These are phyloP conservation scores for Laspeyria flexula DNA, from an alignment of 2,888 invertebrate genomes.

Conservation along the genomic window DNA sequence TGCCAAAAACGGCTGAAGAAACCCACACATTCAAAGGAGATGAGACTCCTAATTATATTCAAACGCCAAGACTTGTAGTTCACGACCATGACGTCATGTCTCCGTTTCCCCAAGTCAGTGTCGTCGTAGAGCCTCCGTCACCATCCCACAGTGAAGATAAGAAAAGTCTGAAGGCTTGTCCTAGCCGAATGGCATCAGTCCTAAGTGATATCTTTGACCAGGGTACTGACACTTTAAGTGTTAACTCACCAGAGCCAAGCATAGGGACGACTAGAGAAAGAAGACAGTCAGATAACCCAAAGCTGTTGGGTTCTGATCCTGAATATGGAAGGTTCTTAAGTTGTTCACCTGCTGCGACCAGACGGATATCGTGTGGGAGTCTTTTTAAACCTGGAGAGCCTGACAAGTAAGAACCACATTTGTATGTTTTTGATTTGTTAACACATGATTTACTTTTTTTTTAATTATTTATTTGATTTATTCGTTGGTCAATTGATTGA, in stretches of 20 bases:
- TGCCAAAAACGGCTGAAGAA: conserved; percentile 71
- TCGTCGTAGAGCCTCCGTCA: conserved; percentile 91
- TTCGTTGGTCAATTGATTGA: too few relatives aligned
- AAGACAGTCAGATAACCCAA: conserved; percentile 86
- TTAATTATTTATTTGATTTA: too few relatives aligned
- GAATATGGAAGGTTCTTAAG: conserved; percentile 89
- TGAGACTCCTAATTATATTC: conserved; percentile 42
- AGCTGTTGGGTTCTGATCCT: conserved; percentile 86
- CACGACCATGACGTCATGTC: conserved; percentile 40
- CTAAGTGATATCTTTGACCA: conserved; percentile 77
- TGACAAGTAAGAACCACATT: conserved; percentile 78
- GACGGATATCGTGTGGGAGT: conserved; percentile 96
- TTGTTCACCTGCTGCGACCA: conserved; percentile 93
- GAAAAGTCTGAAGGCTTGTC: conserved; percentile 70
- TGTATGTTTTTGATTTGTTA: too few relatives aligned
- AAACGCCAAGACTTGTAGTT: conserved; percentile 33
- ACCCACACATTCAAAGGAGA: conserved; percentile 43
- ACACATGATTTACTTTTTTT: too few relatives aligned
- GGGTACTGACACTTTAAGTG: conserved; percentile 74
- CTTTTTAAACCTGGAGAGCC: conserved; percentile 91
- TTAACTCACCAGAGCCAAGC: conserved; percentile 77
- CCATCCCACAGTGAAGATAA: conserved; percentile 88
- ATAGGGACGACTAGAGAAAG: conserved; percentile 77
- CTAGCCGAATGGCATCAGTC: conserved; percentile 80
- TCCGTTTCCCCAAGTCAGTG: conserved; percentile 88